Base-by-base conservation (phyloP, 2,113 vertebrate species). In the Podilymbus podiceps region DNA sequence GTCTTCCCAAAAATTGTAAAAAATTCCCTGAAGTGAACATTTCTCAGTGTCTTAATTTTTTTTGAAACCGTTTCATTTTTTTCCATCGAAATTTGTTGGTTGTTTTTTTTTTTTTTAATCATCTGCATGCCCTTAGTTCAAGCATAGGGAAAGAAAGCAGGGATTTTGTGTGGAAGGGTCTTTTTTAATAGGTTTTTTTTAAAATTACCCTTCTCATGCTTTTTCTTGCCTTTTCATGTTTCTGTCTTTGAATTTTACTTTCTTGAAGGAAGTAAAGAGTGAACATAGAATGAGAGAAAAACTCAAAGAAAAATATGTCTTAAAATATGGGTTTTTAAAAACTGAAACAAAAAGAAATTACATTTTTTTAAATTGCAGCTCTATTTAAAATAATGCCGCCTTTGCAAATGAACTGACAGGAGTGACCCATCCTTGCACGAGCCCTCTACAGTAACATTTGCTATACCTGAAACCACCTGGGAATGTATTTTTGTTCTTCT, bases 91-190 rank as follows among this genome's bases (percentile, higher is more conserved):
- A 83, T 4, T 22, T 22, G 5, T 13, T 28, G 8, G 4, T 52
- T 20, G 42, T 20, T 46, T 68, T 27, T 27, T 47, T 42, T 64
- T 66, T 47, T 46, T 46, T 17, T 46, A 15, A 15, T 15, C 44
- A 7, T 44, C 27, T 91, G 7, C 4, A 28, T n/a, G 8, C 1
- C 50, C 22, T 38, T 63, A 67, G 17, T 59, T 72, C 31, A 82
- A 40, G 10, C 11, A 59, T 10, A 6, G 9, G 11, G 15, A 89
- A 95, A 69, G 16, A 52, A 69, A 12, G 4, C 16, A 35, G 23
- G 12, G 1, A 23, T 69, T 80, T 86, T 11, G 4, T 40, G 40
- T 40, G 6, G 5, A 8, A 16, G 7, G 4, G 0, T 9, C 2
- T 27, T 72, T 76, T 87, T 13, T 9, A 8, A 69, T 10, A 64